Base-by-base conservation (phyloP, 2,797 vertebrate genomes). In the Erpetoichthys calabaricus region DNA sequence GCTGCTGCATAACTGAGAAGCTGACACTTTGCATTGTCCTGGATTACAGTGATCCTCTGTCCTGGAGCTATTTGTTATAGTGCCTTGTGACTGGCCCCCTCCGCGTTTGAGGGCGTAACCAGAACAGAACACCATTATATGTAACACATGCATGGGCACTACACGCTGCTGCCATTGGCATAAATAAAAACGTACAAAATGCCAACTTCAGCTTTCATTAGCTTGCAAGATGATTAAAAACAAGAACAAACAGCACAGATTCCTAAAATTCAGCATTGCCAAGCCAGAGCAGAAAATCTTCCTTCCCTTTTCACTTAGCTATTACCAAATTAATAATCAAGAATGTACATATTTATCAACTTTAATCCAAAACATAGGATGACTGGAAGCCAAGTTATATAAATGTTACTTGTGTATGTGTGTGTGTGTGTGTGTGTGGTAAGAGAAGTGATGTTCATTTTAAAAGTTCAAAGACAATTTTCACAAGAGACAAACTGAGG, bases 191-290 rank as follows among this genome's bases (percentile, higher is more conserved):
- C 58, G 69, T 61, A 71, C 67, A 75, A 84, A 81, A 76, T 63
- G 69, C 73, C 76, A 63, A 75, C 76, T 75, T 77, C 78, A 77
- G 71, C 77, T 77, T 76, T 75, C 60, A 63, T 80, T 82, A 75
- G 68, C 74, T 70, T 68, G 74, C 74, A 71, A 68, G 70, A 70
- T 64, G 74, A 75, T 76, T 75, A 77, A 59, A 68, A 59, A 66
- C 63, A 71, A 75, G 65, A 63, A 68, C 65, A 70, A 75, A 67
- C 70, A 77, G 75, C 72, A 69, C 78, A 73, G 73, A 76, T 78
- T 82, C 77, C 76, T 72, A 3, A 70, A 66, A 68, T 68, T 68
- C 78, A 72, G 71, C 74, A 70, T 25, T 25, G 25, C 25, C 25
- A 25, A 25, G 25, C 25, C 25, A 25, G 25, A 25, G 25, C 25